Evolutionary conservation across 2,888 invertebrate species (phyloP).

Genomic region (Baccha elongata): DNA sequence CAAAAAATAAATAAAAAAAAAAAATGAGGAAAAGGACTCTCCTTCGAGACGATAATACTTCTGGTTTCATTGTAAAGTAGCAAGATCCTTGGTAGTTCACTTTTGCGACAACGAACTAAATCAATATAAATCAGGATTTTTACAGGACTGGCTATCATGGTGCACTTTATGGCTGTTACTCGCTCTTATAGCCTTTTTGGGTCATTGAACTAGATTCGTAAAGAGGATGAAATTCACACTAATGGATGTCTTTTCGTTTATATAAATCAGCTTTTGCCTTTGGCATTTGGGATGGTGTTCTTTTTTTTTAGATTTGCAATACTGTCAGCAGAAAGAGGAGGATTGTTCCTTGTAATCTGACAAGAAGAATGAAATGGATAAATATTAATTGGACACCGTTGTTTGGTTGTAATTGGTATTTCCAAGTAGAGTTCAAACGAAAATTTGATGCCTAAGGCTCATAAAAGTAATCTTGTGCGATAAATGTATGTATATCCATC

Average conservation of each 20-base stretch:
- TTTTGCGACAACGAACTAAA: conserved; percentile 18
- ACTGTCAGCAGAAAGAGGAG: background rate
- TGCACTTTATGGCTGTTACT: conserved; percentile 32
- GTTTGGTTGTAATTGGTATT: background rate
- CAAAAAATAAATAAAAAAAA: background rate
- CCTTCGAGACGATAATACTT: background rate
- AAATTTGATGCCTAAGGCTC: background rate
- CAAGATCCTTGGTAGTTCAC: no score
- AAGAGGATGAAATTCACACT: conserved; percentile 25
- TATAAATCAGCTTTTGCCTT: background rate
- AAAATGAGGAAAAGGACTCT: background rate
- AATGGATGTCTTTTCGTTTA: conserved; percentile 21
- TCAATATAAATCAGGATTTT: conserved; percentile 55
- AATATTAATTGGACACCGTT: conserved; percentile 19
- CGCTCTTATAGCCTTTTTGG: conserved; percentile 15
- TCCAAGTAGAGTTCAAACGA: background rate
- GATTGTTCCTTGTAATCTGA: conserved; percentile 9
- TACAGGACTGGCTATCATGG: background rate
- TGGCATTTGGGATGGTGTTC: background rate
- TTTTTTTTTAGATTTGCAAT: background rate
- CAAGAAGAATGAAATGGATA: background rate
- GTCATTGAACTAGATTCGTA: conserved; percentile 20
- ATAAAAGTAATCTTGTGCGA: background rate
- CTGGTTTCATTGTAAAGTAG: background rate
- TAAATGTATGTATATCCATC: no score